Evolutionary conservation across 2,113 vertebrate genomes (phyloP).

Genomic region (Megalops atlanticus): DNA sequence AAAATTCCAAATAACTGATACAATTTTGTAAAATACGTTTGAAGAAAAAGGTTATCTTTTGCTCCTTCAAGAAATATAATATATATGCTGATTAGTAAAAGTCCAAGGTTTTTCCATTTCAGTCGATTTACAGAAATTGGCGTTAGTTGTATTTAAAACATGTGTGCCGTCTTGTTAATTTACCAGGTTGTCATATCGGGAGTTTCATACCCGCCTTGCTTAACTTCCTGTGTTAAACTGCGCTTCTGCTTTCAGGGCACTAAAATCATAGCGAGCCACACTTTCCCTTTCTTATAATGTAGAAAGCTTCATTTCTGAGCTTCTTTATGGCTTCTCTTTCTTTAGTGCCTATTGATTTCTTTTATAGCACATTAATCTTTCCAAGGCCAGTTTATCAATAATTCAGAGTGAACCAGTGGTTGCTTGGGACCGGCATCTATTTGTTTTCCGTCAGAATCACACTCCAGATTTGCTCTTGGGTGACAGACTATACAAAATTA

Average conservation of each 20-base stretch:
- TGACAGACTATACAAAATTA: neutral
- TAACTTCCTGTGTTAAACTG: too few species aligned
- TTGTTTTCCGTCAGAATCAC: neutral
- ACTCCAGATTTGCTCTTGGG: neutral
- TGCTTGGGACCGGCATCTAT: neutral
- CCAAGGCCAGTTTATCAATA: slow-evolving; percentile 17
- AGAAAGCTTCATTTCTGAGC: neutral
- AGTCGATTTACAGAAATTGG: too few species aligned
- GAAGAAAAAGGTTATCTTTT: too few species aligned
- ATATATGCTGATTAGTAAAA: too few species aligned
- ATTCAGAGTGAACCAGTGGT: neutral
- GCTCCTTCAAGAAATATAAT: too few species aligned
- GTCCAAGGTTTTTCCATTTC: too few species aligned
- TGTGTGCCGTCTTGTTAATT: neutral
- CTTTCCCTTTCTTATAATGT: neutral
- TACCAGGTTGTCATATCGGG: neutral
- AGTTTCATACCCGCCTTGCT: too few species aligned
- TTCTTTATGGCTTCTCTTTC: neutral
- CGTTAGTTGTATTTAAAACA: too few species aligned
- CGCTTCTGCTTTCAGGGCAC: too few species aligned
- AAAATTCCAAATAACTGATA: too few species aligned
- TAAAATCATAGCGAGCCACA: too few species aligned
- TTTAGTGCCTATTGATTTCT: slow-evolving; percentile 21
- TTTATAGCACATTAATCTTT: slow-evolving; percentile 10
- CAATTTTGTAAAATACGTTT: too few species aligned